Evolutionary conservation across 2,113 vertebrate genomes (phyloP).

Genomic region (Terrapene triunguis): DNA sequence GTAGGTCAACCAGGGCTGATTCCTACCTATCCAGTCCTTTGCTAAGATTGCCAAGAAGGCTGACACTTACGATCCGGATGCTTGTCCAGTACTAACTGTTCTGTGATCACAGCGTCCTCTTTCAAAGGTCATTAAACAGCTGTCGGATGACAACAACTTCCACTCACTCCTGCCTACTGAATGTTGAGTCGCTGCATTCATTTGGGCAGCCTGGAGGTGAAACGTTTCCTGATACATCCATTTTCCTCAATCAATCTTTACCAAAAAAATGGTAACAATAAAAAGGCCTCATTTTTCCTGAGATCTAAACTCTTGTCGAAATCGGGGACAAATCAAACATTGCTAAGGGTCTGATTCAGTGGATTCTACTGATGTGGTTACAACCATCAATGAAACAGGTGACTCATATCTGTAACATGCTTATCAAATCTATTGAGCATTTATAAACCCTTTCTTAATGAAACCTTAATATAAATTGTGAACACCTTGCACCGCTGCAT

Average conservation of each 20-base stretch:
- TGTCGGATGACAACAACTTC: neutral
- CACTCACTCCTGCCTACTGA: accelerated
- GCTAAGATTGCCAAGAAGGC: neutral
- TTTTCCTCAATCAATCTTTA: neutral
- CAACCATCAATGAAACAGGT: neutral
- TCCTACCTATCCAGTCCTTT: neutral
- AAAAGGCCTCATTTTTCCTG: neutral
- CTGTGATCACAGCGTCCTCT: neutral
- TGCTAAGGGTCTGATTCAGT: neutral
- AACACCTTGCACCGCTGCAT: too few species aligned
- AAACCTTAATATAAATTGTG: neutral
- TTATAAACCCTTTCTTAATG: neutral
- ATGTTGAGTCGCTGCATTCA: neutral
- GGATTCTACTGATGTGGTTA: accelerated
- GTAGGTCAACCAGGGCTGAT: neutral
- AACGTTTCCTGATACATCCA: neutral
- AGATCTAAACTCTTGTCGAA: neutral
- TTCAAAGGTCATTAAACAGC: neutral
- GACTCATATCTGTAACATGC: neutral
- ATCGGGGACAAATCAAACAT: neutral
- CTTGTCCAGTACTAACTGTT: neutral
- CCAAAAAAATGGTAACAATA: neutral
- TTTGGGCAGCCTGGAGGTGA: neutral
- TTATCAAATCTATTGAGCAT: neutral
- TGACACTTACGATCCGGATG: accelerated